Evolutionary conservation across 1,140 invertebrate species (phyloP), one percentile per base, ranked within the genome.

Genomic region (Maconellicoccus hirsutus): DNA sequence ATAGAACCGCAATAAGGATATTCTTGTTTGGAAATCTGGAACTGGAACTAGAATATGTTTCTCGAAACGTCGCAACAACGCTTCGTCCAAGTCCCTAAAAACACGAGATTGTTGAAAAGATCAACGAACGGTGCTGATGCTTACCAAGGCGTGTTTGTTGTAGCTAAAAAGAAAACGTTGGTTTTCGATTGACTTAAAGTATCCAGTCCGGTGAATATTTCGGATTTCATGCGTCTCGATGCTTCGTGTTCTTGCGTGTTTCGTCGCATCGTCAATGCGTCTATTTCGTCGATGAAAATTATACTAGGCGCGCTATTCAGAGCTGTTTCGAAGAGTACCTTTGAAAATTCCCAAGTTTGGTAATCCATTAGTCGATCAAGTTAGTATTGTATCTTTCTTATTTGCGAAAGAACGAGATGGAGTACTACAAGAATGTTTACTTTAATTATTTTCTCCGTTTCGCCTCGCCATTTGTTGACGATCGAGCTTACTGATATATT

Each of bases 271-370:
- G 91, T 88, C 16, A 98, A 81, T 26, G 92, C 89, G 78, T 99
- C 96, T 69, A 98, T 88, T 81, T 99, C 96, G 78, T 98, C 96
- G 38, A 98, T 87, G 79, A 98, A 98, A 74, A 98, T 94, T 39
- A 93, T 93, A 0, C 92, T 90, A 0, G 96, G 96, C 0, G 94
- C 87, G 77, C 93, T 88, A 78, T 88, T 88, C n/a, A 89, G 85
- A 0, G 96, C 96, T 82, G 95, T 84, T 74, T 95, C 90, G 74
- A 93, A 93, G 16, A 97, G 80, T 0, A 94, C 84, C 83, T n/a
- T n/a, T n/a, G n/a, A n/a, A n/a, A n/a, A n/a, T n/a, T 14, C 74
- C 75, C 33, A 61, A 70, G 16, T 70, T 74, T 23, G 10, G 61
- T 26, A 66, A 10, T 3, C n/a, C n/a, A n/a, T n/a, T n/a, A n/a